phyloP scores from a whole-genome alignment of 2,888 invertebrate species.

The Epistrophella euchroma region DNA sequence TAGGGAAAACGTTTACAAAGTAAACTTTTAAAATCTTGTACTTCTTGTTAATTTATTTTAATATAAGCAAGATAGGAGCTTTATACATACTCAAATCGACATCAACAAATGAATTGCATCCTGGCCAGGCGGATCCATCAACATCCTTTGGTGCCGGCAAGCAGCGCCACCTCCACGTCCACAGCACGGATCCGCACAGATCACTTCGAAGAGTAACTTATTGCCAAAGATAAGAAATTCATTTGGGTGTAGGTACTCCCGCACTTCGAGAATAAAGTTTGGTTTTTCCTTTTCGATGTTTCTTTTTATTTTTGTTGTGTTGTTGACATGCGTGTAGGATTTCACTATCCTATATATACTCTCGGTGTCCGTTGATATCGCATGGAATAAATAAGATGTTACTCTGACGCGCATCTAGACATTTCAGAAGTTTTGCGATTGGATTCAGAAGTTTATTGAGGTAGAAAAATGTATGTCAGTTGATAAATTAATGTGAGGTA shows the following conservation, averaged over 20 bases:
- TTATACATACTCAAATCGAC: neutral
- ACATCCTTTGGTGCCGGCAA: constrained; percentile 9
- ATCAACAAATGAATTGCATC: constrained; percentile 13
- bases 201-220: constrained; percentile 72
- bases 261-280: constrained; percentile 56
- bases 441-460: constrained; percentile 67
- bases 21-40: neutral
- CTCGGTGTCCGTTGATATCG: constrained; percentile 48
- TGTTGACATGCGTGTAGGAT: constrained; percentile 55
- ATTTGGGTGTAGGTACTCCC: constrained; percentile 50
- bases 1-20: neutral
- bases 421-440: constrained; percentile 72
- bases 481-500: constrained; percentile 29
- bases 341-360: constrained; percentile 30
- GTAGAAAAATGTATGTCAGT: constrained; percentile 59
- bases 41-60: neutral
- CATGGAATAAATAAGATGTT: constrained; percentile 71
- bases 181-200: neutral
- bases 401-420: constrained; percentile 63
- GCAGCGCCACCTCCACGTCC: constrained; percentile 28
- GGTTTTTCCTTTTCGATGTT: constrained; percentile 21
- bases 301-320: neutral
- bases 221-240: constrained; percentile 64
- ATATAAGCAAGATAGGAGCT: neutral
- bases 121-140: neutral